These are phyloP conservation scores for Baryphthengus martii DNA, from an alignment of 2,113 vertebrate genomes.

Conservation along the genomic window DNA sequence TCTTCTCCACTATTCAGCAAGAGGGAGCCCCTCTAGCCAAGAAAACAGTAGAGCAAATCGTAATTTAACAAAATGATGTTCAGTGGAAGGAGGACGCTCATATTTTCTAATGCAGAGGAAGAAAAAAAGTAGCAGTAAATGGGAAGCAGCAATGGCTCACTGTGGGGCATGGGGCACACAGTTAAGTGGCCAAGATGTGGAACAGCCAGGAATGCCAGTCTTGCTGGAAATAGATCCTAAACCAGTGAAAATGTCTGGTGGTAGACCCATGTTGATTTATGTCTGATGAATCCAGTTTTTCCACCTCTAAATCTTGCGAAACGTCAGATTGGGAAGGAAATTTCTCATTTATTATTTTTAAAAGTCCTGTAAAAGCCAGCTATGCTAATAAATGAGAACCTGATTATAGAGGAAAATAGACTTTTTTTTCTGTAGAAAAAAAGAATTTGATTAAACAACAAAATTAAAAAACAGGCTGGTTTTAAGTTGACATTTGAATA, in stretches of 20 bases:
- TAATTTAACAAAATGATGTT: neutral
- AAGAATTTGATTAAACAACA: neutral
- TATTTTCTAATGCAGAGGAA: neutral
- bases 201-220: neutral
- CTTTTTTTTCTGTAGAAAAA: neutral
- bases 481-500: neutral
- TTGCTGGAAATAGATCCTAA: neutral
- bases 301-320: neutral
- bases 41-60: neutral
- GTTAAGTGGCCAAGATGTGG: neutral
- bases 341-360: neutral
- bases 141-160: neutral
- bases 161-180: neutral
- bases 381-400: neutral
- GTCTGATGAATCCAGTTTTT: neutral
- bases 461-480: neutral
- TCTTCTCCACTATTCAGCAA: neutral
- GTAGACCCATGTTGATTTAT: neutral
- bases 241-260: neutral
- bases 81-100: neutral
- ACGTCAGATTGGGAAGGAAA: neutral
- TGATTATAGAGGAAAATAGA: neutral
- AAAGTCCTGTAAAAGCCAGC: neutral
- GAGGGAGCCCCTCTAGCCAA: neutral
- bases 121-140: neutral